Percentiles rank a stretch among this genome's conserved stretches.
These are phyloP conservation scores for Polia nebulosa DNA, from an alignment of 2,888 invertebrate genomes.

Conservation along the genomic window DNA sequence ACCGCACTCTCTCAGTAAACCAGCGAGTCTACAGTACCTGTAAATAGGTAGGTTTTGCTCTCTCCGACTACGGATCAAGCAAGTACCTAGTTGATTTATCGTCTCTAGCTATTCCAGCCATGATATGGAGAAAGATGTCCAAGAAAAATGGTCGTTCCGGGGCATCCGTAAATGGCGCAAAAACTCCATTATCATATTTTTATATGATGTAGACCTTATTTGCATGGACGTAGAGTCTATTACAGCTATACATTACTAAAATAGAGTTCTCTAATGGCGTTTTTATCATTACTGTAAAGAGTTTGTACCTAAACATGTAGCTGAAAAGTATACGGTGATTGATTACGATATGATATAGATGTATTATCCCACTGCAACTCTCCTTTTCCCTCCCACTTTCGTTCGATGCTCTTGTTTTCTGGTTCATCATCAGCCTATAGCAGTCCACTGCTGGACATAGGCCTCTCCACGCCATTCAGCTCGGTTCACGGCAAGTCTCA, in stretches of 20 bases:
- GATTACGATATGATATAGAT: not conserved
- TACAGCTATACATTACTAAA: not conserved
- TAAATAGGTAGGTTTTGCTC: not conserved
- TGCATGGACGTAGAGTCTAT: not conserved
- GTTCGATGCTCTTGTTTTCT: no score
- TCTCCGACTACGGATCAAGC: not conserved
- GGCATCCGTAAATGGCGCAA: constrained; percentile 1
- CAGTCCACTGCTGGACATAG: no score
- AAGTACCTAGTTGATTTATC: not conserved
- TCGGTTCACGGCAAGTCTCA: no score
- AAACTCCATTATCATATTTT: constrained; percentile 18
- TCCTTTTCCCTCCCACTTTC: no score
- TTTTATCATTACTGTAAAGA: not conserved
- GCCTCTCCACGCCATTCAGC: no score
- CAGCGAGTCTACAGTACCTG: no score
- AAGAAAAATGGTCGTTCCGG: not conserved
- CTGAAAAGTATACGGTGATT: not conserved
- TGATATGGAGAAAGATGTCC: not conserved
- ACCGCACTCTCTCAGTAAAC: no score
- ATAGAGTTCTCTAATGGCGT: not conserved
- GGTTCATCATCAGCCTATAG: no score
- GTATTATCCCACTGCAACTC: no score
- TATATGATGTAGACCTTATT: constrained; percentile 7
- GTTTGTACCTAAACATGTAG: not conserved
- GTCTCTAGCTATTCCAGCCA: not conserved